Conservation (phyloP, 2,797 vertebrate genomes). For the Euthynnus affinis region DNA sequence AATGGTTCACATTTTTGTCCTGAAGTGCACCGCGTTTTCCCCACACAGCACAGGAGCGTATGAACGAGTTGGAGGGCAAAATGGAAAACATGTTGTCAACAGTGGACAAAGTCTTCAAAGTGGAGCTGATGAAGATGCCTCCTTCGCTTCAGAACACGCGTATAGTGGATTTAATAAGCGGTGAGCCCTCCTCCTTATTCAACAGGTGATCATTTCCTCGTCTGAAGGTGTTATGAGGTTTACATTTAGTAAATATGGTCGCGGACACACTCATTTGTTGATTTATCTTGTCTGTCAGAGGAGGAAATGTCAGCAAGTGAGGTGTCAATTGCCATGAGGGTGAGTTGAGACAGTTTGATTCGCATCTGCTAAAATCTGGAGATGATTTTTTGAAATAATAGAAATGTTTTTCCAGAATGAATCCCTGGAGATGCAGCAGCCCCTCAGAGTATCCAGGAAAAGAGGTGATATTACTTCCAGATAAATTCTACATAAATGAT, state of each 20-base stretch:
- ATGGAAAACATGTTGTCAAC: constrained; percentile 81
- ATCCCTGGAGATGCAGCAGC: constrained; percentile 62
- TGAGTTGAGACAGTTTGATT: constrained; percentile 46
- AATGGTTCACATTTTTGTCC: fast-evolving
- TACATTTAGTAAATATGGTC: no score
- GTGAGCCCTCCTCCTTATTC: constrained; percentile 43
- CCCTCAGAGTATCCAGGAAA: constrained; percentile 59
- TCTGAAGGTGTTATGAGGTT: neutral
- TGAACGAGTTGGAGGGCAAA: constrained; percentile 82
- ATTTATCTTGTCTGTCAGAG: constrained; percentile 20
- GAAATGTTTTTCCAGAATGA: constrained; percentile 61
- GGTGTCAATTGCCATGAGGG: constrained; percentile 78
- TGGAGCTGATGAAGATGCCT: constrained; percentile 87
- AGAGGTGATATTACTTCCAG: constrained; percentile 57
- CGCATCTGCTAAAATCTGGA: neutral
- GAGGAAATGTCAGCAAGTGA: constrained; percentile 74
- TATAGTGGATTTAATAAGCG: constrained; percentile 78
- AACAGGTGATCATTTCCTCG: neutral
- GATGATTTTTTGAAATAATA: neutral
- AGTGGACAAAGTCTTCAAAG: constrained; percentile 82
- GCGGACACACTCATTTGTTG: no score
- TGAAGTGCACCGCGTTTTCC: neutral
- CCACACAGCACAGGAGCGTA: constrained; percentile 81
- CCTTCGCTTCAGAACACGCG: constrained; percentile 79
- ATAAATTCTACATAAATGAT: no score